Conservation (phyloP, 2,113 vertebrate species). For the Oxygymnocypris stewartii region DNA sequence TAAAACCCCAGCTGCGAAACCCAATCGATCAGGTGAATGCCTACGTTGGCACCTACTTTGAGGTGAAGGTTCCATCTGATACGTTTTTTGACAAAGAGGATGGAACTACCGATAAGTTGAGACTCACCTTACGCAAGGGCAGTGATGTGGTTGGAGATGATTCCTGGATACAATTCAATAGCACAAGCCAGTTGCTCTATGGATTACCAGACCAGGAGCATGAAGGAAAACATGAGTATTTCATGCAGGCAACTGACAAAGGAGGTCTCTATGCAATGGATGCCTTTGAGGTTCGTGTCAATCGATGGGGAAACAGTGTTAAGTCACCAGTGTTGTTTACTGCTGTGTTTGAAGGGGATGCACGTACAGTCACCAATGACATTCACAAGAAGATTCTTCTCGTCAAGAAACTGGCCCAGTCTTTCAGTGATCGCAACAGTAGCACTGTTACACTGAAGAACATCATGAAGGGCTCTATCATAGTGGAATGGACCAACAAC, state of each 20-base stretch:
- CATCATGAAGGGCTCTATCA: constrained; percentile 86
- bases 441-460: constrained; percentile 88
- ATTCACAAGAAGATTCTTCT: constrained; percentile 92
- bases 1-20: constrained; percentile 83
- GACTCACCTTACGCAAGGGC: constrained; percentile 87
- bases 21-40: constrained; percentile 91
- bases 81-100: constrained; percentile 96
- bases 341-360: constrained; percentile 84
- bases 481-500: constrained; percentile 96
- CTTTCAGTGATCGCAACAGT: constrained; percentile 91
- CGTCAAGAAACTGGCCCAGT: constrained; percentile 89
- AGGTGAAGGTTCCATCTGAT: constrained; percentile 93
- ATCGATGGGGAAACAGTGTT: constrained; percentile 80
- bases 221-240: constrained; percentile 91
- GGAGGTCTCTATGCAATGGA: constrained; percentile 86
- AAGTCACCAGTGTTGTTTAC: constrained; percentile 85
- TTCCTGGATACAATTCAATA: constrained; percentile 98
- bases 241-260: constrained; percentile 94
- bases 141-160: constrained; percentile 83
- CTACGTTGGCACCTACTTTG: constrained; percentile 93
- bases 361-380: constrained; percentile 77
- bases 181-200: constrained; percentile 94
- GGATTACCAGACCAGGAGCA: constrained; percentile 86
- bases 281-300: constrained; percentile 92
- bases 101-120: constrained; percentile 92